A percentile compares a stretch with the other conserved stretches of the same genome.
Evolutionary conservation across 2,888 invertebrate genomes (phyloP).

Genomic region (Imbricaverruca yamaguchii): DNA sequence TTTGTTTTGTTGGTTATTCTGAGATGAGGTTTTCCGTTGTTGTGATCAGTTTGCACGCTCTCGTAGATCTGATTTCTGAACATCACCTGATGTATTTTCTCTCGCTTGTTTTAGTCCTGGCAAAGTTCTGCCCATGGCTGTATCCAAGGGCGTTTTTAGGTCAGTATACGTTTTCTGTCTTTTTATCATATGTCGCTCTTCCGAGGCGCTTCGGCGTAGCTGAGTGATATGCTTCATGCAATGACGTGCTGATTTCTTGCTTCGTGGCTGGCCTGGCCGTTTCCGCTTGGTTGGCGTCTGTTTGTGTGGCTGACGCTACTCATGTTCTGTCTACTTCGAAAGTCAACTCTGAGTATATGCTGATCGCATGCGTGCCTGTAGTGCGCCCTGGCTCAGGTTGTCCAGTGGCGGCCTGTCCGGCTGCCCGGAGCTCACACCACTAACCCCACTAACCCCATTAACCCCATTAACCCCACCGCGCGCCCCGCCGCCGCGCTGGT

Average conservation of each 20-base stretch:
- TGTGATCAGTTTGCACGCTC: constrained; percentile 16
- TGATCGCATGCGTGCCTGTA: background rate
- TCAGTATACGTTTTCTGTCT: constrained; percentile 16
- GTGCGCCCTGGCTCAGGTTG: background rate
- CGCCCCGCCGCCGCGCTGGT: too few relatives aligned
- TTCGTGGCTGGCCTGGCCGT: background rate
- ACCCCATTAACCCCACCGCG: background rate
- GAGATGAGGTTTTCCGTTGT: constrained; percentile 25
- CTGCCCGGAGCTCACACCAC: too few relatives aligned
- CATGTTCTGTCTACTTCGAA: too few relatives aligned
- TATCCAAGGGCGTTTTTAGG: constrained; percentile 23
- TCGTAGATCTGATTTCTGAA: constrained; percentile 2
- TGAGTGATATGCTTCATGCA: background rate
- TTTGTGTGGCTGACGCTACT: background rate
- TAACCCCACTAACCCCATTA: background rate
- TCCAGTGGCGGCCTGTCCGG: too few relatives aligned
- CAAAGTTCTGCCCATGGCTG: constrained; percentile 23
- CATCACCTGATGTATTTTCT: constrained; percentile 21
- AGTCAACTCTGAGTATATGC: background rate
- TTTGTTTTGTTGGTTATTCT: constrained; percentile 27
- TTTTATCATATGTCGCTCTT: background rate
- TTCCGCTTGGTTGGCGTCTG: background rate
- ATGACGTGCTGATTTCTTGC: background rate
- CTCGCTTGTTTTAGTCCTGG: constrained; percentile 20
- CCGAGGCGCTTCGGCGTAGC: background rate